Conservation (phyloP, 2,797 vertebrate genomes). For the Chloroceryle inda region DNA sequence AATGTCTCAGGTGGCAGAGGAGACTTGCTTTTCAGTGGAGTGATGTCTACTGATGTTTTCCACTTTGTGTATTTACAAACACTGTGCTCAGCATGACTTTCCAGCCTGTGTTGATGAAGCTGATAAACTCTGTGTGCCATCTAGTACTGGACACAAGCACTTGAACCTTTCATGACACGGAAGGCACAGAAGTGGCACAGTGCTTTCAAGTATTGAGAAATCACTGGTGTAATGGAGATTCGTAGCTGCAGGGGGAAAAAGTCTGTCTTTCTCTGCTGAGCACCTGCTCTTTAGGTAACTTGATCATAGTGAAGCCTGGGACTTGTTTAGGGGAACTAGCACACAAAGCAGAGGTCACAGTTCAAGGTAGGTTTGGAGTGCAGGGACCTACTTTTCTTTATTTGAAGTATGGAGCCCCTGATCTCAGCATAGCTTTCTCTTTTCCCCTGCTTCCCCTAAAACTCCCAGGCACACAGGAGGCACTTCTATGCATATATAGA, state of each 20-base stretch:
- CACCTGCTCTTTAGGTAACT: background rate
- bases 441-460: background rate
- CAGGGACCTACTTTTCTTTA: background rate
- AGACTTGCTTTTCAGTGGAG: background rate
- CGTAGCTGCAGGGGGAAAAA: background rate
- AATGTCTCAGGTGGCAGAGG: background rate
- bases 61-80: rapidly evolving
- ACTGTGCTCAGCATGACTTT: background rate
- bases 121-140: background rate
- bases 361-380: background rate
- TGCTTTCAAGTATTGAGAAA: background rate
- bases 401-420: background rate
- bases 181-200: background rate
- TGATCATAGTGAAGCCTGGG: background rate
- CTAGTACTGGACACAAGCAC: background rate
- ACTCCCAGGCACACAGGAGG: background rate
- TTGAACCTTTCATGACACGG: background rate
- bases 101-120: background rate
- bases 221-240: background rate
- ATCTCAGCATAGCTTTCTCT: background rate
- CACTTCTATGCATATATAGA: rapidly evolving
- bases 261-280: background rate
- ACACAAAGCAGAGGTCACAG: background rate
- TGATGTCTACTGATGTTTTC: background rate
- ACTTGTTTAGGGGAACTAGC: background rate